Percentiles rank a stretch among this genome's conserved stretches.
phyloP scores from a whole-genome alignment of 2,888 invertebrate species.

The Slavum lentiscoides region DNA sequence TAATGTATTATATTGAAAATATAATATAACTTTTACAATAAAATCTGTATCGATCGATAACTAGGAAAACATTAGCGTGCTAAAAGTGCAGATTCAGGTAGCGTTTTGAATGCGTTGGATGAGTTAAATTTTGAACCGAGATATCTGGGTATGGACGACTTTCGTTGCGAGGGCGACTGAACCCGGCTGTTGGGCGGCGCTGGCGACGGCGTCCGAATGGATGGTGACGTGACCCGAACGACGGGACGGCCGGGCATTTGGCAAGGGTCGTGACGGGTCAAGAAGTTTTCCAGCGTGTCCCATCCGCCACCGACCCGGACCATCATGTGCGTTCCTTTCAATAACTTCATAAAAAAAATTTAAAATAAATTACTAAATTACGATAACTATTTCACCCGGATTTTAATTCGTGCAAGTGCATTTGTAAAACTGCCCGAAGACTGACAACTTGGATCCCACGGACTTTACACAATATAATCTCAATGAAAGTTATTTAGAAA shows the following conservation, averaged over 20 bases:
- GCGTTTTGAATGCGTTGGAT: constrained; percentile 44
- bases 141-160: constrained; percentile 47
- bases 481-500: no score
- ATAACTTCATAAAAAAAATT: constrained; percentile 65
- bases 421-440: no score
- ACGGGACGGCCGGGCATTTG: constrained; percentile 65
- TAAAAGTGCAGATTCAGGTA: constrained; percentile 48
- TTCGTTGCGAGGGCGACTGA: constrained; percentile 45
- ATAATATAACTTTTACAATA: constrained; percentile 31
- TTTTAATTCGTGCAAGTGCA: no score
- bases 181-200: constrained; percentile 55
- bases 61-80: constrained; percentile 51
- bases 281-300: constrained; percentile 91
- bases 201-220: constrained; percentile 65
- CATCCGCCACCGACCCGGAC: constrained; percentile 92
- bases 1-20: constrained; percentile 41
- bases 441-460: no score
- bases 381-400: neutral
- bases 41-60: constrained; percentile 23
- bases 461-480: no score
- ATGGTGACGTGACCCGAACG: constrained; percentile 58
- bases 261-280: constrained; percentile 84
- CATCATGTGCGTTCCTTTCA: constrained; percentile 94
- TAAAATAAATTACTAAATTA: neutral
- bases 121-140: constrained; percentile 45